phyloP scores from a whole-genome alignment of 2,113 vertebrate species.

The Pelodiscus sinensis region DNA sequence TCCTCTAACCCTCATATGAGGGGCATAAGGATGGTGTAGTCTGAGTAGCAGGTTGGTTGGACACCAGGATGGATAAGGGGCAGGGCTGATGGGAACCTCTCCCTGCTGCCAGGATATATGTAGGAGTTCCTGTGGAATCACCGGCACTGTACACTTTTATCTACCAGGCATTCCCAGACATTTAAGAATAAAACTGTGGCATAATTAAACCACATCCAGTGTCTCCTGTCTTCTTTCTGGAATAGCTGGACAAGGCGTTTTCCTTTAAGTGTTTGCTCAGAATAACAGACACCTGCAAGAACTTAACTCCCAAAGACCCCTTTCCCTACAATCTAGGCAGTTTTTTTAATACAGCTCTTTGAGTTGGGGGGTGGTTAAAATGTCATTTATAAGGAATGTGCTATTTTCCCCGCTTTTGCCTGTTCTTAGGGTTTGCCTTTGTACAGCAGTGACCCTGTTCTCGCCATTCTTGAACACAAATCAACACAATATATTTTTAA shows the following conservation, averaged over 20 bases:
- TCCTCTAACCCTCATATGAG: background rate
- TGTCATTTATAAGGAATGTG: slow-evolving; percentile 21
- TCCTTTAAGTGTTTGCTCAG: slow-evolving; percentile 50
- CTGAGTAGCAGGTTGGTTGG: background rate
- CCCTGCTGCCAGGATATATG: background rate
- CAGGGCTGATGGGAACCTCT: background rate
- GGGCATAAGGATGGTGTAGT: background rate
- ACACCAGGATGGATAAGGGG: background rate
- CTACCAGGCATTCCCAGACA: background rate
- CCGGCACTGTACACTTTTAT: background rate
- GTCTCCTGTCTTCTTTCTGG: background rate
- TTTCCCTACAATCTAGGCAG: slow-evolving; percentile 14
- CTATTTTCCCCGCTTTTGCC: background rate
- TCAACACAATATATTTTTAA: slow-evolving; percentile 3
- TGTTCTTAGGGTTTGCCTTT: too few relatives aligned
- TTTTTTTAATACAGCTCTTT: background rate
- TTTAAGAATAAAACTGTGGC: background rate
- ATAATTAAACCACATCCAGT: background rate
- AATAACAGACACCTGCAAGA: slow-evolving; percentile 60
- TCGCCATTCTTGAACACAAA: slow-evolving; percentile 25
- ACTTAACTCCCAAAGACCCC: slow-evolving; percentile 1
- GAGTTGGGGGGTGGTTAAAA: background rate
- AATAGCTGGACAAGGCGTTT: slow-evolving; percentile 15
- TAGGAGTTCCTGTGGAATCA: background rate
- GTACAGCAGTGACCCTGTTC: background rate